Percentiles rank a stretch among this genome's conserved stretches.
Evolutionary conservation across 2,888 invertebrate genomes (phyloP).

Genomic region (Tinea semifulvella): DNA sequence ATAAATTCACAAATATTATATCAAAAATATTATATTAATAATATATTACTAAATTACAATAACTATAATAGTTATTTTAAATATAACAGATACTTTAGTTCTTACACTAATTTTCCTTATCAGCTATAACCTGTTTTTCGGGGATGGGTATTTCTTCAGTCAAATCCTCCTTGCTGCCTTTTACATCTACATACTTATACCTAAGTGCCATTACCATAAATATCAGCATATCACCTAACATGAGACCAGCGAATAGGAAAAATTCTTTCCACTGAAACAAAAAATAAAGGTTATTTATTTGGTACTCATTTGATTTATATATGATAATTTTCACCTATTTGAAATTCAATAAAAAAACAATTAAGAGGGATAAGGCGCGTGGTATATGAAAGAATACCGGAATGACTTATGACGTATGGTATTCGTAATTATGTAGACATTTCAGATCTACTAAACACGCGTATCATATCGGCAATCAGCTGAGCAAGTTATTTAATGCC

Average conservation of each 20-base stretch:
- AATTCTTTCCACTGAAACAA: constrained; percentile 83
- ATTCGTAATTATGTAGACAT: too few relatives aligned
- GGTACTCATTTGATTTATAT: too few relatives aligned
- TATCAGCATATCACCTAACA: constrained; percentile 83
- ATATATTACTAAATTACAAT: constrained; percentile 2
- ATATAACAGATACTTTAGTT: neutral
- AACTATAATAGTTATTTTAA: neutral
- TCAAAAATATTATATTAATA: constrained; percentile 8
- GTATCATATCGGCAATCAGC: too few relatives aligned
- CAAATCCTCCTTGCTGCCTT: constrained; percentile 39
- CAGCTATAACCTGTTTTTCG: constrained; percentile 25
- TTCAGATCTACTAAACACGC: too few relatives aligned
- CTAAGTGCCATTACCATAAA: constrained; percentile 82
- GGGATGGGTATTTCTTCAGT: constrained; percentile 42
- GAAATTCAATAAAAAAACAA: too few relatives aligned
- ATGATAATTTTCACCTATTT: too few relatives aligned
- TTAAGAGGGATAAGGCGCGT: too few relatives aligned
- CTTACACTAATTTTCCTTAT: constrained; percentile 10
- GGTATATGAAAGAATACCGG: too few relatives aligned
- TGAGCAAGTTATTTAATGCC: too few relatives aligned
- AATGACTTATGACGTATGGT: too few relatives aligned
- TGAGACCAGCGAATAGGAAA: constrained; percentile 85
- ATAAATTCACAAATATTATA: too few relatives aligned
- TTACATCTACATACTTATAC: constrained; percentile 74
- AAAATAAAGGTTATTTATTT: too few relatives aligned